phyloP scores from a whole-genome alignment of 1,140 invertebrate genomes.

The Onthophagus taurus region DNA sequence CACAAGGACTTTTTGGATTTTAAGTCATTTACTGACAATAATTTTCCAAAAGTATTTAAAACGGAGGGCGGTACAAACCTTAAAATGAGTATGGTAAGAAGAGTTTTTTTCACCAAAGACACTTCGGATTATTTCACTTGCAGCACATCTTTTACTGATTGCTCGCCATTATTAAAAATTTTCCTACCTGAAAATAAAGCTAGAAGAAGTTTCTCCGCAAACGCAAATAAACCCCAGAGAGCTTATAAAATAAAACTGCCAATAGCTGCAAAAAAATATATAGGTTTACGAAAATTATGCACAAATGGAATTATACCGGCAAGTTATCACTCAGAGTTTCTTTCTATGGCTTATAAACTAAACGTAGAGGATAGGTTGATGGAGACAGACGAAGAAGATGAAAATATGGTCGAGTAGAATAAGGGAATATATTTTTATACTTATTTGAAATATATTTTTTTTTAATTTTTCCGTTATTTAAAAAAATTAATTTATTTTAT shows the following conservation, averaged over 20 bases:
- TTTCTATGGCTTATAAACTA: too few species aligned
- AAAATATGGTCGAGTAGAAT: background rate
- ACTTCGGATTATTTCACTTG: too few species aligned
- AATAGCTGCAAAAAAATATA: background rate
- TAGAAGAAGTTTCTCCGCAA: background rate
- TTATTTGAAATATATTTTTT: background rate
- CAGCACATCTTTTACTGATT: too few species aligned
- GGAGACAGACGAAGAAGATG: background rate
- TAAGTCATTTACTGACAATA: background rate
- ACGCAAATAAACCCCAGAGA: background rate
- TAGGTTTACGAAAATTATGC: too few species aligned
- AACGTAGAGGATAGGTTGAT: background rate
- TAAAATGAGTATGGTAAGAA: too few species aligned
- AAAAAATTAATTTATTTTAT: background rate
- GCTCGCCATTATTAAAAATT: too few species aligned
- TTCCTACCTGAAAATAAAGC: background rate
- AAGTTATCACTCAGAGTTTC: too few species aligned
- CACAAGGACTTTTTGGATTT: slow-evolving; percentile 1
- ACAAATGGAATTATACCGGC: too few species aligned
- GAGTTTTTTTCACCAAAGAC: too few species aligned
- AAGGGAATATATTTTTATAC: background rate
- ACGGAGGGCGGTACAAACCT: too few species aligned
- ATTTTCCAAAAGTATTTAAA: background rate
- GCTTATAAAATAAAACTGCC: background rate
- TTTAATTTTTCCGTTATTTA: background rate